Evolutionary conservation across 2,888 invertebrate species (phyloP).

Genomic region (Chymomyza amoena): DNA sequence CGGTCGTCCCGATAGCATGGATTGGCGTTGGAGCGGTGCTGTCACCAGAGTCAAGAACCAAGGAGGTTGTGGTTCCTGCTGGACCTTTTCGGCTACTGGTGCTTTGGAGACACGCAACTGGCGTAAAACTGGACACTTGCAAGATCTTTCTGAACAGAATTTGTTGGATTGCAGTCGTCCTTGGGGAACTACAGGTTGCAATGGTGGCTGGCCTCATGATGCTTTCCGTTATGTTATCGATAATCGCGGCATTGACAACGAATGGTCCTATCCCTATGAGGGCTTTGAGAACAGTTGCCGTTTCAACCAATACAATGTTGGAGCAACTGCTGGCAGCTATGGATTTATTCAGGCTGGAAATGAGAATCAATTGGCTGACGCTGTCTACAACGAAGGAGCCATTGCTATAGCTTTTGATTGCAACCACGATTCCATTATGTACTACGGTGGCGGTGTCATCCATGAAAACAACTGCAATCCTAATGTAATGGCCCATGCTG

Average conservation of each 20-base stretch:
- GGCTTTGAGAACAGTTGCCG: conserved; percentile 84
- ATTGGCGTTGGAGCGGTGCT: conserved; percentile 85
- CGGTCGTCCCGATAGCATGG: neutral
- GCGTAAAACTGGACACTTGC: neutral
- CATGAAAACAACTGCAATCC: conserved; percentile 4
- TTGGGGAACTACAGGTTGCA: conserved; percentile 93
- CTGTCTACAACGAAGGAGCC: neutral
- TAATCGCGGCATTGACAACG: conserved; percentile 80
- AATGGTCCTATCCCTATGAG: conserved; percentile 90
- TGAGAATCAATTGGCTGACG: conserved; percentile 84
- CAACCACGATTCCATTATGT: neutral
- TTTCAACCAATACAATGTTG: conserved; percentile 83
- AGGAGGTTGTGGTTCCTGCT: conserved; percentile 92
- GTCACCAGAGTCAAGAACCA: conserved; percentile 94
- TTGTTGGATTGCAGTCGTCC: conserved; percentile 89
- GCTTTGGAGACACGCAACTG: neutral
- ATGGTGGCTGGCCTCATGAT: conserved; percentile 85
- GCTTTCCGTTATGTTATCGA: conserved; percentile 88
- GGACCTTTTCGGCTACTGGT: conserved; percentile 83
- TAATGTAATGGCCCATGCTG: neutral
- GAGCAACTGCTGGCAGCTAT: conserved; percentile 88
- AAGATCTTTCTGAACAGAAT: conserved; percentile 83
- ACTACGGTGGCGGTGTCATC: conserved; percentile 5
- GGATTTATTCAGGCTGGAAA: conserved; percentile 84
- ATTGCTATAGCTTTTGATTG: conserved; percentile 67